phyloP scores from a whole-genome alignment of 2,797 vertebrate genomes.

The Galago senegalensis region DNA sequence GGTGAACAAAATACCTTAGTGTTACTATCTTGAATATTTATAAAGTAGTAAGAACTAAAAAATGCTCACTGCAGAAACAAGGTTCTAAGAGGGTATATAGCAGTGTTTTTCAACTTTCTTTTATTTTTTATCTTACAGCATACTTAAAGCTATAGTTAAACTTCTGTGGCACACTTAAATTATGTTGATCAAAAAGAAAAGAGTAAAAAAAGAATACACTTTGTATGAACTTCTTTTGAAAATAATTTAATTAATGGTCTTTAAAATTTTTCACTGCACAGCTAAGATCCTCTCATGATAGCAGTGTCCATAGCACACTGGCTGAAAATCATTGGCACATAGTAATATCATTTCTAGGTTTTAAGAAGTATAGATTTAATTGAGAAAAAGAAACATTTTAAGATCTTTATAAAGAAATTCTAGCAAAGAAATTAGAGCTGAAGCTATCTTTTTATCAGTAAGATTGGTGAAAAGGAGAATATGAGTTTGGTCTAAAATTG shows the following conservation, averaged over 20 bases:
- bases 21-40: background rate
- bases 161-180: no score
- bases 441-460: background rate
- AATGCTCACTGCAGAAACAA: background rate
- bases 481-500: background rate
- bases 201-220: no score
- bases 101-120: no score
- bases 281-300: no score
- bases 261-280: no score
- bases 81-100: background rate
- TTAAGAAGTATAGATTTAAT: constrained; percentile 15
- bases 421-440: constrained; percentile 22
- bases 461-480: background rate
- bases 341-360: constrained; percentile 25
- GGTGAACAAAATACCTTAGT: background rate
- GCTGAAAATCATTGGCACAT: no score
- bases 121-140: no score
- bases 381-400: background rate
- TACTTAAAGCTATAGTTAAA: no score
- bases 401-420: background rate
- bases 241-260: no score
- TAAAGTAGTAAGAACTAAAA: background rate
- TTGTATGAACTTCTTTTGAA: no score
- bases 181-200: no score
- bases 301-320: no score